A percentile compares a stretch with the other conserved stretches of the same genome.
phyloP scores from a whole-genome alignment of 2,888 invertebrate species.

The Sphecodes monilicornis region DNA sequence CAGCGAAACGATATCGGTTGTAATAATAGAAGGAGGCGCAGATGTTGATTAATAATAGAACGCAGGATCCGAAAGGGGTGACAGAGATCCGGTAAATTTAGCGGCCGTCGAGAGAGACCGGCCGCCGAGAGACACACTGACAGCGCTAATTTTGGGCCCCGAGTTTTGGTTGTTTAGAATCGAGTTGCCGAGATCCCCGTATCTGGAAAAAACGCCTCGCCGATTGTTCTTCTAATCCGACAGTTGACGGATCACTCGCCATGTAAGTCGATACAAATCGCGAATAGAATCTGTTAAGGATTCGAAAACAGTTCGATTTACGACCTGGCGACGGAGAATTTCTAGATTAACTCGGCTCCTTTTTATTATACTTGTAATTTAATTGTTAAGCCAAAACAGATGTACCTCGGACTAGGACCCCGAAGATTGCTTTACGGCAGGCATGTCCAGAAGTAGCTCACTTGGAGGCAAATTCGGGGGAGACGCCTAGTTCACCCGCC shows the following conservation, averaged over 20 bases:
- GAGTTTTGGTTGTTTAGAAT: not conserved
- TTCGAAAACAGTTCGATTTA: too few species aligned
- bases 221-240: not conserved
- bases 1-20: constrained; percentile 29
- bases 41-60: constrained; percentile 22
- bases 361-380: too few species aligned
- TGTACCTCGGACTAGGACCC: too few species aligned
- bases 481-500: too few species aligned
- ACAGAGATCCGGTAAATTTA: not conserved
- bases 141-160: not conserved
- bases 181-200: not conserved
- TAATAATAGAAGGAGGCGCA: constrained; percentile 1
- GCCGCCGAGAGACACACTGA: not conserved
- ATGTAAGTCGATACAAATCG: not conserved
- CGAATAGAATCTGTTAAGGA: not conserved
- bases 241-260: not conserved
- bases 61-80: constrained; percentile 4
- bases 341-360: too few species aligned
- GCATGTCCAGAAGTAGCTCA: too few species aligned
- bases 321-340: too few species aligned
- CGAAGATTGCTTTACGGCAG: too few species aligned
- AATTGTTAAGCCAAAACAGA: too few species aligned
- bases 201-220: not conserved
- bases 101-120: not conserved
- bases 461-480: too few species aligned